Evolutionary conservation across 2,888 invertebrate genomes (phyloP).

Genomic region (Petrolisthes manimaculis): DNA sequence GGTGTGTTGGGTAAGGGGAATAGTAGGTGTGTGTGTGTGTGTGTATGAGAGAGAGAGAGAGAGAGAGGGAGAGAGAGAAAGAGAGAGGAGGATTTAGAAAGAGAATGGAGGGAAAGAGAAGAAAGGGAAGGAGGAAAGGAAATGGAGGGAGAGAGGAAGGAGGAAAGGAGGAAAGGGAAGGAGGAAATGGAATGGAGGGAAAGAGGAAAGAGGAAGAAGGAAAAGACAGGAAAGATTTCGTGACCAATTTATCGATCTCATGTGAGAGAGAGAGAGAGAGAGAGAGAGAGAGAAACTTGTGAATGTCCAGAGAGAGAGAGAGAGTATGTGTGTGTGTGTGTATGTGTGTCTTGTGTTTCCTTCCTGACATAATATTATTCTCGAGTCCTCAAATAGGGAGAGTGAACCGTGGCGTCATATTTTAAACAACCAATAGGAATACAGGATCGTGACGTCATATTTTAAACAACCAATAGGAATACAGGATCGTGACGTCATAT

Average conservation of each 20-base stretch:
- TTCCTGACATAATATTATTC: too few relatives aligned
- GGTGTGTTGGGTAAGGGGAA: neutral
- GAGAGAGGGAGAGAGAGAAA: neutral
- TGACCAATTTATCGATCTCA: neutral
- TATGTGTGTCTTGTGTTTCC: neutral
- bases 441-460: neutral
- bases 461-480: neutral
- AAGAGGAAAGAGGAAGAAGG: neutral
- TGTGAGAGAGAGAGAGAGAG: constrained; percentile 19
- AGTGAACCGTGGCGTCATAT: neutral
- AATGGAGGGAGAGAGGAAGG: neutral
- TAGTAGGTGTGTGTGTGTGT: neutral
- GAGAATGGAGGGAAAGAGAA: neutral
- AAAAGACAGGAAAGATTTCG: neutral
- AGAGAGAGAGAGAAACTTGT: constrained; percentile 15
- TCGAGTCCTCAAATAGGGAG: too few relatives aligned
- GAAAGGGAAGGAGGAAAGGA: neutral
- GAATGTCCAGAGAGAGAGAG: neutral
- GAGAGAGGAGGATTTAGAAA: neutral
- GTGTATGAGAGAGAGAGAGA: neutral
- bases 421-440: neutral
- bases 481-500: too few relatives aligned
- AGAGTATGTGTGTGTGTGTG: neutral
- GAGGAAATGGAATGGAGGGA: too few relatives aligned
- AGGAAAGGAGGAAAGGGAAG: neutral